A percentile compares a stretch with the other conserved stretches of the same genome.
These are phyloP conservation scores for Neosalanx taihuensis DNA, from an alignment of 2,797 vertebrate species.

Conservation along the genomic window DNA sequence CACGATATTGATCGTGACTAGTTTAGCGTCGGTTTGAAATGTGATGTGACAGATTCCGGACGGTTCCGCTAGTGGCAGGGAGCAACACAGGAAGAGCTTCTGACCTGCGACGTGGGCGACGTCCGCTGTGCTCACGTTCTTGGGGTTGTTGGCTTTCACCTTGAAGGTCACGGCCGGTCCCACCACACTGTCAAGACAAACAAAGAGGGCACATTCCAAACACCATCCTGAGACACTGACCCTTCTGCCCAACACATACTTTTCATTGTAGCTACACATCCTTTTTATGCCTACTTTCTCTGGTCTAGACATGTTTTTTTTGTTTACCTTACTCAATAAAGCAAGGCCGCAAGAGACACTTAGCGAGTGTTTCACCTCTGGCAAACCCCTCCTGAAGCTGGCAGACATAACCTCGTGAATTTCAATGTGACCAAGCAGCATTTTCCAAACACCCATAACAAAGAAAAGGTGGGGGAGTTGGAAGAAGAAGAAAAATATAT, in stretches of 20 bases:
- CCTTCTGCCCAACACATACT: too few species aligned
- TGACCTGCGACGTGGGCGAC: constrained; percentile 85
- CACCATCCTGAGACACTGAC: not conserved
- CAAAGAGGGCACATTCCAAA: not conserved
- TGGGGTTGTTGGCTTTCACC: constrained; percentile 78
- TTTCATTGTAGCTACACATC: too few species aligned
- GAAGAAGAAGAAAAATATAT: too few species aligned
- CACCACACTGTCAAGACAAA: constrained; percentile 75
- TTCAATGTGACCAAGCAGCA: constrained; percentile 35
- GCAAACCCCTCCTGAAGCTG: constrained; percentile 7
- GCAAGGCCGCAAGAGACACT: not conserved
- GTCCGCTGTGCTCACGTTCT: constrained; percentile 81
- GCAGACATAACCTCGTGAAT: constrained; percentile 56
- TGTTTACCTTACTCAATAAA: too few species aligned
- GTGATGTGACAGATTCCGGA: not conserved
- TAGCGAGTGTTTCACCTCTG: constrained; percentile 39
- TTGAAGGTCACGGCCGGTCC: constrained; percentile 93
- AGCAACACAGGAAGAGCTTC: constrained; percentile 15
- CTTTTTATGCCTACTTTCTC: too few species aligned
- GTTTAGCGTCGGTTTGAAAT: too few species aligned
- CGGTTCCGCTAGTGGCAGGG: not conserved
- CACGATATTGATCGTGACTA: too few species aligned
- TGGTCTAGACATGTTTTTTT: too few species aligned
- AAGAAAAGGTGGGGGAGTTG: not conserved
- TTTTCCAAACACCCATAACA: not conserved